These are phyloP conservation scores for Liparis tanakae DNA, from an alignment of 2,797 vertebrate genomes.

Conservation along the genomic window DNA sequence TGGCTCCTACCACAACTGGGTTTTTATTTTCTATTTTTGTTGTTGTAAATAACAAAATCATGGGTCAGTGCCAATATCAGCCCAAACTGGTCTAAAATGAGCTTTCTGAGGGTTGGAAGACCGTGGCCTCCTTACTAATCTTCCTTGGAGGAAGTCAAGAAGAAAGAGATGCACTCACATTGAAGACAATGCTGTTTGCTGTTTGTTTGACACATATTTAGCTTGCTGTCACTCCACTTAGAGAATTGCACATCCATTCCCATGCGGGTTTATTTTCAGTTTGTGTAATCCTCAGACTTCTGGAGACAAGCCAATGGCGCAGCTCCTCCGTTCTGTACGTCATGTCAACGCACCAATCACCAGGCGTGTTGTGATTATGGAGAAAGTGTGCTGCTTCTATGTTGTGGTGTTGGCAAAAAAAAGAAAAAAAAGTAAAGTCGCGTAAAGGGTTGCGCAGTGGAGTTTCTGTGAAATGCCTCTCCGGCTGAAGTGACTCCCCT, in stretches of 20 bases:
- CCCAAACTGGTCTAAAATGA: neutral
- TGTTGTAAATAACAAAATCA: slow-evolving; percentile 2
- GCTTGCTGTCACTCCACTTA: neutral
- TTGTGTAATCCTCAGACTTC: neutral
- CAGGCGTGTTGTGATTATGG: slow-evolving; percentile 57
- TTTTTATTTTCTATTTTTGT: neutral
- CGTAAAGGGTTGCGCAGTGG: slow-evolving; percentile 64
- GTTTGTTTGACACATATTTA: neutral
- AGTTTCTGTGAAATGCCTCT: slow-evolving; percentile 63
- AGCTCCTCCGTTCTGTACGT: slow-evolving; percentile 37
- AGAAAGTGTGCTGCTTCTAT: slow-evolving; percentile 53
- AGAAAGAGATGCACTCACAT: neutral
- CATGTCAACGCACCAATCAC: slow-evolving; percentile 66
- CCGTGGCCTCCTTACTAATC: slow-evolving; percentile 14
- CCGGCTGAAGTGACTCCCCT: slow-evolving; percentile 53
- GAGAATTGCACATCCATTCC: neutral
- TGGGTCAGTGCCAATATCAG: neutral
- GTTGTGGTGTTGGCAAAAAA: slow-evolving; percentile 56
- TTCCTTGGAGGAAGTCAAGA: neutral
- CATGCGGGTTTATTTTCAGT: neutral
- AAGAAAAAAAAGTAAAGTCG: slow-evolving; percentile 37
- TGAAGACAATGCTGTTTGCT: too few relatives aligned
- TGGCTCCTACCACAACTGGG: neutral
- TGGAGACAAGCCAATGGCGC: slow-evolving; percentile 1
- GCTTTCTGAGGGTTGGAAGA: neutral